These are phyloP conservation scores for Saccostrea echinata DNA, from an alignment of 1,140 invertebrate genomes.

Conservation along the genomic window DNA sequence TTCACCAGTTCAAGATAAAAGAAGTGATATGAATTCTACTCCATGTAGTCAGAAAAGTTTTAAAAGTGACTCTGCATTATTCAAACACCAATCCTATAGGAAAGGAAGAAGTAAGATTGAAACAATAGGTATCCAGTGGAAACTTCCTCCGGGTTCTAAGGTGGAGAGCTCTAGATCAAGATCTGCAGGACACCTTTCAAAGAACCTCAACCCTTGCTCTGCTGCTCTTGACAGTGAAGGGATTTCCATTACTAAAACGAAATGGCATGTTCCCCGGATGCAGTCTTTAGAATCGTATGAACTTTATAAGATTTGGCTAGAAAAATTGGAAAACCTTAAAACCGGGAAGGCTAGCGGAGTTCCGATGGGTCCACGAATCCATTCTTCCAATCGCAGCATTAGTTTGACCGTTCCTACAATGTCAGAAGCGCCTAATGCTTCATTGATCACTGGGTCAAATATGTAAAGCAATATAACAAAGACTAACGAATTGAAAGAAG, in stretches of 20 bases:
- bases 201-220: conserved; percentile 69
- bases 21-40: conserved; percentile 32
- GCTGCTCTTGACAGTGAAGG: conserved; percentile 66
- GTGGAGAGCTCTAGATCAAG: conserved; percentile 2
- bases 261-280: conserved; percentile 65
- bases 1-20: neutral
- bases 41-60: conserved; percentile 47
- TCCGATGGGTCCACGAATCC: neutral
- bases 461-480: neutral
- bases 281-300: conserved; percentile 57
- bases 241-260: conserved; percentile 64
- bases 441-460: conserved; percentile 16
- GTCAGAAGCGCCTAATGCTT: conserved; percentile 20
- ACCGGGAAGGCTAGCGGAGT: conserved; percentile 20
- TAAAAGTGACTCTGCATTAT: conserved; percentile 50
- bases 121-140: conserved; percentile 65
- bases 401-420: conserved; percentile 40
- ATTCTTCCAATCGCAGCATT: conserved; percentile 42
- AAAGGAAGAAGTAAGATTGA: conserved; percentile 62
- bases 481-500: neutral
- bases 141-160: conserved; percentile 49
- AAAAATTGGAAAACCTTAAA: conserved; percentile 57
- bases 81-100: conserved; percentile 4
- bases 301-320: conserved; percentile 63
- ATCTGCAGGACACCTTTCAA: conserved; percentile 41